These are phyloP conservation scores for Prionace glauca DNA, from an alignment of 2,797 vertebrate genomes.

Conservation along the genomic window DNA sequence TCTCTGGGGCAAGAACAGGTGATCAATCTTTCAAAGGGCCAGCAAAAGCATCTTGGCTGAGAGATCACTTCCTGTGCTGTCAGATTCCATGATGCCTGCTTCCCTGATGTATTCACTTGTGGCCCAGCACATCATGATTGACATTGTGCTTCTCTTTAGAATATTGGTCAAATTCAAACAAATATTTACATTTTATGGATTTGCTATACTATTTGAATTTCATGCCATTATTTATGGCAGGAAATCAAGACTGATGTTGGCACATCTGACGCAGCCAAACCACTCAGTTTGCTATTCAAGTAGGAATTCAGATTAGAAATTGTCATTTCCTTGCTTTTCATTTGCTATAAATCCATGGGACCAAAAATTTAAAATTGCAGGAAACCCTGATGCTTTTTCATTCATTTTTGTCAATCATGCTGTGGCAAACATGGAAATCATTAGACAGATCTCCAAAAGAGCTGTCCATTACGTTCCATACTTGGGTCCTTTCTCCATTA, in stretches of 20 bases:
- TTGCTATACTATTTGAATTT: neutral
- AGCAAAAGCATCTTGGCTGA: neutral
- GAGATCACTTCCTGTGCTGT: neutral
- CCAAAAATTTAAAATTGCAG: neutral
- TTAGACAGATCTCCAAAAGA: neutral
- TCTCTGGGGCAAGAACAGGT: neutral
- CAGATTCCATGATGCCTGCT: neutral
- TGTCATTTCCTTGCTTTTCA: neutral
- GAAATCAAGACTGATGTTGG: neutral
- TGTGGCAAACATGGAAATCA: neutral
- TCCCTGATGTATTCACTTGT: neutral
- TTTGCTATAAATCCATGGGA: neutral
- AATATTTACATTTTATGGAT: neutral
- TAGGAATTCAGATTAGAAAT: neutral
- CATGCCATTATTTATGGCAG: neutral
- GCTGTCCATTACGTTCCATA: neutral
- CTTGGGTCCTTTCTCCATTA: neutral
- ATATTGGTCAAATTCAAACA: neutral
- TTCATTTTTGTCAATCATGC: neutral
- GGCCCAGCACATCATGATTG: neutral
- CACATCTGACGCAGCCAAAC: neutral
- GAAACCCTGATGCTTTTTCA: neutral
- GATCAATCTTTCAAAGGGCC: neutral
- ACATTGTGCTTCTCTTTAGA: neutral
- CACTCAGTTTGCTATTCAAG: neutral